A percentile compares a stretch with the other conserved stretches of the same genome.
Evolutionary conservation across 2,113 vertebrate genomes (phyloP).

Genomic region (Nerophis ophidion): DNA sequence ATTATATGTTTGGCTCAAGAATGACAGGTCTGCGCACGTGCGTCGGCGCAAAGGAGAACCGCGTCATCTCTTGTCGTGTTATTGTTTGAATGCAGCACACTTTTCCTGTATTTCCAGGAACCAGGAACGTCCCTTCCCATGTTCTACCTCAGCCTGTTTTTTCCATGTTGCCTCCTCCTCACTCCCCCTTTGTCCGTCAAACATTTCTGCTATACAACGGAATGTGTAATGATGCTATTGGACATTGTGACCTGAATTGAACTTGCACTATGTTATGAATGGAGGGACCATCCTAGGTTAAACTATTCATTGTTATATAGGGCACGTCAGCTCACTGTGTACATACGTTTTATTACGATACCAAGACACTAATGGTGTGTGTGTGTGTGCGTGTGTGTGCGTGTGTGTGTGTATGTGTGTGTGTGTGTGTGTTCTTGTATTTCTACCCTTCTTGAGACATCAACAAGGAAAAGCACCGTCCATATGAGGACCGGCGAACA

Average conservation of each 20-base stretch:
- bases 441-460: too few species aligned
- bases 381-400: slow-evolving; percentile 1
- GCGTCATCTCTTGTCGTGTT: slow-evolving; percentile 46
- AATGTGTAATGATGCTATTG: too few species aligned
- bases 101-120: slow-evolving; percentile 63
- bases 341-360: not conserved
- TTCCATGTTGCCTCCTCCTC: slow-evolving; percentile 16
- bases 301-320: slow-evolving; percentile 35
- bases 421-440: not conserved
- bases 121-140: slow-evolving; percentile 37
- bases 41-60: slow-evolving; percentile 27
- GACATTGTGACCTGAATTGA: not conserved
- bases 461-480: too few species aligned
- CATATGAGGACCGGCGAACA: too few species aligned
- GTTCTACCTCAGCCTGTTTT: slow-evolving; percentile 42
- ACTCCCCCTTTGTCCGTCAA: slow-evolving; percentile 8
- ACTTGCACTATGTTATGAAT: slow-evolving; percentile 65
- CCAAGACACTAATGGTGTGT: not conserved
- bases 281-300: slow-evolving; percentile 64
- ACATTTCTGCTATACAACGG: not conserved
- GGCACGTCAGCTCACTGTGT: not conserved
- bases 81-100: slow-evolving; percentile 41
- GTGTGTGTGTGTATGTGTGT: slow-evolving; percentile 8
- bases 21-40: slow-evolving; percentile 9
- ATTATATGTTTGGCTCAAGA: too few species aligned